Conservation (phyloP, 2,888 invertebrate species). For the Anoplius nigerrimus region DNA sequence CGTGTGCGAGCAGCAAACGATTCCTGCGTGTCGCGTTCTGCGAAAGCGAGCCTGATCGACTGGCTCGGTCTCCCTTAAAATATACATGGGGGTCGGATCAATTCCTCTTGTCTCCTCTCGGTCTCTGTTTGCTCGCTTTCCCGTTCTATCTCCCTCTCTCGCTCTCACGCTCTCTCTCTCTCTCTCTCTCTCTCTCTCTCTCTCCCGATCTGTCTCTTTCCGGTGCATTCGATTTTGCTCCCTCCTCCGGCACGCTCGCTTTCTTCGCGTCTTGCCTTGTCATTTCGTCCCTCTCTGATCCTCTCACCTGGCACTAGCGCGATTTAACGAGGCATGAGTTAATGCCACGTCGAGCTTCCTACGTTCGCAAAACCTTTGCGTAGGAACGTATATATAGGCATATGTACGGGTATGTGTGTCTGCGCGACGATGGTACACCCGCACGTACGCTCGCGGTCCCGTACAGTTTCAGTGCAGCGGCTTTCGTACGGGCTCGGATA, state of each 20-base stretch:
- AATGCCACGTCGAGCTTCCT: constrained; percentile 37
- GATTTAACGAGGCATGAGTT: constrained; percentile 57
- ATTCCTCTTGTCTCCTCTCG: constrained; percentile 17
- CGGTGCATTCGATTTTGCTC: constrained; percentile 11
- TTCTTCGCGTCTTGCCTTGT: no score
- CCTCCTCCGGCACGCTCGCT: constrained; percentile 4
- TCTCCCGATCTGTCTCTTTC: no score
- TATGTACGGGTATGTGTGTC: constrained; percentile 4
- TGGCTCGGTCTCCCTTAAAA: constrained; percentile 11
- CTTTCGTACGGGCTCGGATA: constrained; percentile 20
- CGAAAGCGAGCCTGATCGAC: no score
- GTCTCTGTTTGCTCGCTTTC: constrained; percentile 2
- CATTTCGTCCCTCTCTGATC: no score
- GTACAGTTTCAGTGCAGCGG: constrained; percentile 20
- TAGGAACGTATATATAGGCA: constrained; percentile 14
- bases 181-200: no score
- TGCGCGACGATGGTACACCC: constrained; percentile 10
- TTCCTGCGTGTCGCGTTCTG: background rate
- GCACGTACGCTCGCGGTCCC: constrained; percentile 4
- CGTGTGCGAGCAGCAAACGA: no score
- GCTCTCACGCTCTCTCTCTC: constrained; percentile 13
- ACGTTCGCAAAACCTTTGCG: constrained; percentile 17
- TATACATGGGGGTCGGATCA: constrained; percentile 16
- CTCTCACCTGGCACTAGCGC: constrained; percentile 12
- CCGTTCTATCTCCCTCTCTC: constrained; percentile 26